Evolutionary conservation across 2,797 vertebrate species (phyloP), one percentile per base, ranked within the genome.

Genomic region (Silurus lanzhouensis): DNA sequence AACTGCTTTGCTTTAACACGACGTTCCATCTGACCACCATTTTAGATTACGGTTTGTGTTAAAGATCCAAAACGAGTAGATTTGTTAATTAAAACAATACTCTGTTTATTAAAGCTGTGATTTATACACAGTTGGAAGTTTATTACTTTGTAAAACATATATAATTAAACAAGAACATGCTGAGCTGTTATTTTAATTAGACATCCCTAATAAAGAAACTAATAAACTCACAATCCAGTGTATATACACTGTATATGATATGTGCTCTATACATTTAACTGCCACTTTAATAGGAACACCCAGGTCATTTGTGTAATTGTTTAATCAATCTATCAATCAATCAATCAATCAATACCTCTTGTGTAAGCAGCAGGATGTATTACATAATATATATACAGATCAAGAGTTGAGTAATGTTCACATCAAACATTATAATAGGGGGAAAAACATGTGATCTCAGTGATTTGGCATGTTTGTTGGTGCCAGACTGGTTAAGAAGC

Each of bases 1-100:
- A 87, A 61, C 82, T 46, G 31, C 58, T 61, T 81, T 86, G 85
- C 79, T 83, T 68, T 76, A 61, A 61, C 72, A 88, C 77, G 77
- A 44, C 64, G 79, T 75, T 85, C 55, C 60, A 13, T 84, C 81
- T 81, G 77, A 87, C 83, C 76, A 64, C 77, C 52, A 31, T 58
- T 60, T 71, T 22, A 25, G 77, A 83, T 83, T 27, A 46, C 46
- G 44, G 72, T 79, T 78, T 52, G 83, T 78, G 61, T 84, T 55
- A 55, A 81, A 81, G 25, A 55, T 55, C 63, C n/a, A 8, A 79
- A 79, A 79, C 6, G 7, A 46, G 9, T 38, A 19, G 79, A 81
- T 55, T 81, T 12, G 79, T 20, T 67, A 52, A 81, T 81, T 67
- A 67, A 67, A 67, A 67, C 63, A 25, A 52, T 25, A 3, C 14